These are phyloP conservation scores for Diloba caeruleocephala DNA, from an alignment of 2,888 invertebrate species.

Conservation along the genomic window DNA sequence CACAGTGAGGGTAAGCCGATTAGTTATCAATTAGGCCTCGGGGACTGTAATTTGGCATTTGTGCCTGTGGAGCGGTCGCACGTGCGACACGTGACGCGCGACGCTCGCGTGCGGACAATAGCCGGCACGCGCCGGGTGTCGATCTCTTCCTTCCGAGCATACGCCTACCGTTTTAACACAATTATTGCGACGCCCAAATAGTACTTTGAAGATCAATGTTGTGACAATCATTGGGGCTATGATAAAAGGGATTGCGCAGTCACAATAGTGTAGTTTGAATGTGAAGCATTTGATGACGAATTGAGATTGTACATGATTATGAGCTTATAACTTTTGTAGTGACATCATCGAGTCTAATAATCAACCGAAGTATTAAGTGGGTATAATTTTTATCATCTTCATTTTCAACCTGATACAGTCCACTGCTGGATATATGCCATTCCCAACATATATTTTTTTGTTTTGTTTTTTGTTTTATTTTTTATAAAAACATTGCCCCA, in stretches of 20 bases:
- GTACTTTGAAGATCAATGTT: slow-evolving; percentile 51
- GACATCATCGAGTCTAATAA: no score
- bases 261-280: slow-evolving; percentile 21
- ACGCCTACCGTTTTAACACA: slow-evolving; percentile 69
- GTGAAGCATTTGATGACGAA: slow-evolving; percentile 17
- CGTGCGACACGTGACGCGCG: slow-evolving; percentile 31
- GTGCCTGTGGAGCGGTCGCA: slow-evolving; percentile 26
- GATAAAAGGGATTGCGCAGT: slow-evolving; percentile 24
- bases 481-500: no score
- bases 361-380: no score
- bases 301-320: slow-evolving; percentile 6
- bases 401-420: no score
- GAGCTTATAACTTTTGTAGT: slow-evolving; percentile 22
- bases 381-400: no score
- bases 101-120: slow-evolving; percentile 27
- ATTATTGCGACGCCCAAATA: slow-evolving; percentile 59
- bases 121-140: slow-evolving; percentile 45
- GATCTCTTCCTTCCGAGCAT: slow-evolving; percentile 64
- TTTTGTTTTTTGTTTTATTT: no score
- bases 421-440: no score
- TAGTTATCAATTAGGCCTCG: slow-evolving; percentile 61
- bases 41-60: slow-evolving; percentile 8
- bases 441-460: no score
- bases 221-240: slow-evolving; percentile 51
- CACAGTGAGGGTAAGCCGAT: slow-evolving; percentile 57